These are phyloP conservation scores for Prochilodus magdalenae DNA, from an alignment of 2,113 vertebrate species.

Conservation along the genomic window DNA sequence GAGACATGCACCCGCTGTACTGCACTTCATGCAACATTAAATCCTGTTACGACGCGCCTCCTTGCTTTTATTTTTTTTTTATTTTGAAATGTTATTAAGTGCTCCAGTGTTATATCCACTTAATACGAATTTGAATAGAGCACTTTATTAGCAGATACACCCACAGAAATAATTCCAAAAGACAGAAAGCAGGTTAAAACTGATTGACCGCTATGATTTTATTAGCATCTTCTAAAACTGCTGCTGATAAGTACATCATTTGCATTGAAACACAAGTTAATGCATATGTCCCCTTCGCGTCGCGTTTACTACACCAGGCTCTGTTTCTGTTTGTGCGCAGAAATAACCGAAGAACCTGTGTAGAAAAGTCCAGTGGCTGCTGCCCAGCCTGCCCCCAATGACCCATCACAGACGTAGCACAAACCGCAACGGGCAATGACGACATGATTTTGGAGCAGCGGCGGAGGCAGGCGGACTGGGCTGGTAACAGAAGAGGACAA, in stretches of 20 bases:
- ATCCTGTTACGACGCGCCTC: no score
- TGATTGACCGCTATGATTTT: constrained; percentile 43
- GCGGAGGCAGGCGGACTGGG: background rate
- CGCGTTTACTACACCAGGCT: constrained; percentile 35
- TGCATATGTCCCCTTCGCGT: background rate
- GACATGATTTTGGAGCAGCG: constrained; percentile 3
- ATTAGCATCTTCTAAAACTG: constrained; percentile 52
- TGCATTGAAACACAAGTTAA: constrained; percentile 29
- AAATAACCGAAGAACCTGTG: constrained; percentile 11
- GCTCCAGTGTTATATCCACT: background rate
- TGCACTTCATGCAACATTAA: no score
- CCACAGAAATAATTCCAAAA: background rate
- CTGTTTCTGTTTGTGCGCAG: background rate
- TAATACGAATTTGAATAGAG: no score
- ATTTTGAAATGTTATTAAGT: no score
- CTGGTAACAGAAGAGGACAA: background rate
- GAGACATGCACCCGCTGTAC: no score
- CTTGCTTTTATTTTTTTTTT: no score
- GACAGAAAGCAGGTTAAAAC: constrained; percentile 30
- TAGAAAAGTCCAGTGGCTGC: background rate
- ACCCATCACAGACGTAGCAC: background rate
- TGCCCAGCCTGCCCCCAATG: constrained; percentile 6
- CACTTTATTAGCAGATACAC: background rate
- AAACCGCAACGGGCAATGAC: background rate
- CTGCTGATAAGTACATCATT: constrained; percentile 51